Conservation (phyloP, 2,113 vertebrate species). For the Promerops cafer region DNA sequence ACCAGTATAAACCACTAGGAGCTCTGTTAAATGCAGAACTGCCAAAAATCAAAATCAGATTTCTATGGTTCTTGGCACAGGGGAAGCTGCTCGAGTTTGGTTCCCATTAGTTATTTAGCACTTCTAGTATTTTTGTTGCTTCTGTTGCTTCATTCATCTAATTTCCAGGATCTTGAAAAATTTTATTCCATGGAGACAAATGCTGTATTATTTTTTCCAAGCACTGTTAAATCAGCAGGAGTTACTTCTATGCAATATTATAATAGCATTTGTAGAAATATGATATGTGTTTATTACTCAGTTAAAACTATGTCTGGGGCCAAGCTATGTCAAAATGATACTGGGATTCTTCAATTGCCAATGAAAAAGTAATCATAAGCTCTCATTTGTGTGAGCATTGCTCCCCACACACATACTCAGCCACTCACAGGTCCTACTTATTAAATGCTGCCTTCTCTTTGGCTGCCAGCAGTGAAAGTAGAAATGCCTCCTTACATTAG, state of each 20-base stretch:
- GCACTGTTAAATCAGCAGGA: constrained; percentile 25
- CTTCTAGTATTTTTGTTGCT: constrained; percentile 18
- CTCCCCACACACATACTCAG: neutral
- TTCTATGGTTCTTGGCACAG: neutral
- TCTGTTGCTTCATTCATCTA: constrained; percentile 30
- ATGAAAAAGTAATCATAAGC: neutral
- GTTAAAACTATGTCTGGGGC: neutral
- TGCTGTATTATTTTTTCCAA: constrained; percentile 24
- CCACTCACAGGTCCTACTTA: neutral
- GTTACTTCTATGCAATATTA: neutral
- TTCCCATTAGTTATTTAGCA: constrained; percentile 15
- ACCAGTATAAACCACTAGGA: neutral
- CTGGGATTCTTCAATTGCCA: neutral
- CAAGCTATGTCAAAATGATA: neutral
- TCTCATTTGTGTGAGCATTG: neutral
- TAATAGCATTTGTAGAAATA: neutral
- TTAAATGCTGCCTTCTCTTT: neutral
- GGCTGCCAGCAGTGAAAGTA: neutral
- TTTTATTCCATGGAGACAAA: neutral
- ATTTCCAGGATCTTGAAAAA: constrained; percentile 11
- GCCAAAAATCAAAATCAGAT: neutral
- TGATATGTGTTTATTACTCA: neutral
- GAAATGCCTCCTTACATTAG: neutral
- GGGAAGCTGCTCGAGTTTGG: neutral
- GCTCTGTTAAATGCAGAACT: neutral